Percentiles rank a stretch among this genome's conserved stretches.
Conservation (phyloP, 1,140 invertebrate genomes). For the Bombus balteatus region DNA sequence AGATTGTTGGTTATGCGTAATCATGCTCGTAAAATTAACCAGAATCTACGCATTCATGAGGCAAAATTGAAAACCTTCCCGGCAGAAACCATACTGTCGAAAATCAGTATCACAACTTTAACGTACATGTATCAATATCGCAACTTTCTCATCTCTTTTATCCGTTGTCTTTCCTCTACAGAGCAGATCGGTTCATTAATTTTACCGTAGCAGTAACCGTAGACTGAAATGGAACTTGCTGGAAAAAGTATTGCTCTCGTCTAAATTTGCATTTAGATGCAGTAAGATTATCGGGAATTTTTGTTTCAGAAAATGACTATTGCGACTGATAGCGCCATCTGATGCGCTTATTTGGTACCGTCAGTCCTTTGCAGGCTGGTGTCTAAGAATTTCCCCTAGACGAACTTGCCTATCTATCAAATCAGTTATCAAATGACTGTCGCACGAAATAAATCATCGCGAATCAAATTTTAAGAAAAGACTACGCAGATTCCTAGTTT, state of each 20-base stretch:
- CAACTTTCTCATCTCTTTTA: not conserved
- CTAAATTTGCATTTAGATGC: conserved; percentile 4
- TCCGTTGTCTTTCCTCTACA: not conserved
- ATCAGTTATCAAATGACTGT: not conserved
- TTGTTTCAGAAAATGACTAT: not conserved
- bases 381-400: not conserved
- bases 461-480: not conserved
- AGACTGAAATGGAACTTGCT: not conserved
- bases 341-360: not conserved
- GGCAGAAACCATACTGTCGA: not conserved
- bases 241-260: not conserved
- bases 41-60: not conserved
- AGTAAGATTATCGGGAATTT: not conserved
- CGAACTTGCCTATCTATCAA: not conserved
- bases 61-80: not conserved
- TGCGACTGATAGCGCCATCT: not conserved
- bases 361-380: not conserved
- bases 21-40: conserved; percentile 11
- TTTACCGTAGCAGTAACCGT: not conserved
- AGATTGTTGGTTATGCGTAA: conserved; percentile 34
- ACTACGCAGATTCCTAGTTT: not conserved
- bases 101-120: too few species aligned
- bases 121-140: too few species aligned
- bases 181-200: not conserved
- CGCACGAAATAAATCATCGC: not conserved